Evolutionary conservation across 2,797 vertebrate genomes (phyloP), one percentile per base, ranked within the genome.

Genomic region (Melanotaenia nigrans): DNA sequence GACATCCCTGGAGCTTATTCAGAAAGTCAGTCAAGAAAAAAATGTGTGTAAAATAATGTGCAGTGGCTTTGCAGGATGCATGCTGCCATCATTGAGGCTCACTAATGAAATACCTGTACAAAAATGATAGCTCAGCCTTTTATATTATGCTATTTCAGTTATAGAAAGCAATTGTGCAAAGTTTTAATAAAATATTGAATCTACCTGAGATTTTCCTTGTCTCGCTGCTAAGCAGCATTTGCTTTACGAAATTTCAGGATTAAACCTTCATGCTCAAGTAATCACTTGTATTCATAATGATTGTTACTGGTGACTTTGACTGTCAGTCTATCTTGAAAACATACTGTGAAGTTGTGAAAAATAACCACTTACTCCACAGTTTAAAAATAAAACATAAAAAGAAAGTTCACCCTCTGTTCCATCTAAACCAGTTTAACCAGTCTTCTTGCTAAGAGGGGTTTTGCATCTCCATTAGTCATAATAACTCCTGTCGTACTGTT

Each of bases 21-120:
- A 77, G 67, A 85, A 83, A 80, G 85, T 79, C 60, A 80, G 49
- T 56, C 55, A 58, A 64, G 79, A 69, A 63, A 72, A 32, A 68
- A 82, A 75, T 68, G 36, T 32, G 55, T 49, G 35, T 13, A 73
- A 51, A 66, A 51, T 56, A 73, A 25, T 35, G 53, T 64, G 61
- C 57, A 53, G 18, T 71, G 42, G 20, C 24, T 78, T 54, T 68
- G 33, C 47, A 65, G 45, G 57, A 70, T 51, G 38, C 54, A 25
- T 28, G 38, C 10, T 1, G 30, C 18, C 30, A 54, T 60, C 32
- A 63, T 13, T 32, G 61, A 72, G 32, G 47, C 47, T 12, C 56
- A 78, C 3, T 42, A 35, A 54, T 56, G 45, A 59, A 59, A 54
- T 36, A 54, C 69, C 62, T 65, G 24, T 58, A 20, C 18, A 57